A percentile compares a stretch with the other conserved stretches of the same genome.
Conservation (phyloP, 2,113 vertebrate species). For the Phasianus colchicus region DNA sequence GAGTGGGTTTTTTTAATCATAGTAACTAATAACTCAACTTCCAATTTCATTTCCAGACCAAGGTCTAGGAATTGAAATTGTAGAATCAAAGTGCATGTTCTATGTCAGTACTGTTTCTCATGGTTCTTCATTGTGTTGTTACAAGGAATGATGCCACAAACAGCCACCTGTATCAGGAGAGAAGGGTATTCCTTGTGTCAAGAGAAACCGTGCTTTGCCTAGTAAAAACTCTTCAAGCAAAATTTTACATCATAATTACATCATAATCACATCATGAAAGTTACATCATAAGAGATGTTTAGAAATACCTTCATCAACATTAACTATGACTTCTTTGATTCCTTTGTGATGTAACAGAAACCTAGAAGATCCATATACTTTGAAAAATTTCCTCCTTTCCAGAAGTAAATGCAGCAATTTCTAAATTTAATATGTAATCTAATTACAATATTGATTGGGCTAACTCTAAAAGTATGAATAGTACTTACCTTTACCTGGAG, state of each 20-base stretch:
- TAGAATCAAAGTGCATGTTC: background rate
- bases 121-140: background rate
- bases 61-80: accelerated
- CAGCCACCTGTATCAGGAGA: background rate
- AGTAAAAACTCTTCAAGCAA: background rate
- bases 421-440: background rate
- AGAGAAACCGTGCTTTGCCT: background rate
- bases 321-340: background rate
- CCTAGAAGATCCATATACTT: background rate
- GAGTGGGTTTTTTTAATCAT: background rate
- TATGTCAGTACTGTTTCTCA: background rate
- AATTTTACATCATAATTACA: background rate
- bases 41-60: background rate
- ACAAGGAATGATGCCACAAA: background rate
- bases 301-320: background rate
- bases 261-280: background rate
- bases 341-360: background rate
- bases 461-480: background rate
- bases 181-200: background rate
- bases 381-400: background rate
- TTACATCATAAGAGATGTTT: background rate
- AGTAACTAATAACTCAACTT: background rate
- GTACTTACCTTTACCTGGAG: background rate
- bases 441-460: background rate
- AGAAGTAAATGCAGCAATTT: background rate